A percentile compares a stretch with the other conserved stretches of the same genome.
These are phyloP conservation scores for Apostichopus californicus DNA, from an alignment of 35 echinoderm and acorn worm species.

Conservation along the genomic window DNA sequence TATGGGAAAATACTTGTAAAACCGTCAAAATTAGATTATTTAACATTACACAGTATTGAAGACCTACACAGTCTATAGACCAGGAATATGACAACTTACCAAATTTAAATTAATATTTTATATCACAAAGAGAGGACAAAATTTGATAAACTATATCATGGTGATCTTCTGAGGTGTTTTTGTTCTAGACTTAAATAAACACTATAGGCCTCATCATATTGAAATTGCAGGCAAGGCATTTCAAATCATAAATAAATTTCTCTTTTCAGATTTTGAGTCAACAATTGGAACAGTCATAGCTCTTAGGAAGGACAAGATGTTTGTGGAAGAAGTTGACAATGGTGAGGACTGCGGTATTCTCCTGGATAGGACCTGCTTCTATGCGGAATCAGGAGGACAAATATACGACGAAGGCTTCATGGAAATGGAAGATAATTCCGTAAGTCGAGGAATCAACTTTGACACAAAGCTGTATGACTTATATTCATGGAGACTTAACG, in stretches of 20 bases:
- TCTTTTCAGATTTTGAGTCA: slow-evolving; percentile 69
- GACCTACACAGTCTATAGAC: too few species aligned
- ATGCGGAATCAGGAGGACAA: slow-evolving; percentile 94
- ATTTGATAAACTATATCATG: not conserved
- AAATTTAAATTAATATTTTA: too few species aligned
- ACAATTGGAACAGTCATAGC: slow-evolving; percentile 86
- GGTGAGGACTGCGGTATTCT: slow-evolving; percentile 95
- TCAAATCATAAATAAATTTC: not conserved
- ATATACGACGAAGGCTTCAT: slow-evolving; percentile 96
- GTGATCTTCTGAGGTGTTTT: not conserved
- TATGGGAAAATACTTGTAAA: too few species aligned
- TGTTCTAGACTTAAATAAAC: not conserved
- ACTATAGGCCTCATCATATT: too few species aligned
- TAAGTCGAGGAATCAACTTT: slow-evolving; percentile 47
- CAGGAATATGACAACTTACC: too few species aligned
- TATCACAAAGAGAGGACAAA: too few species aligned
- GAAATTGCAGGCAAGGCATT: not conserved
- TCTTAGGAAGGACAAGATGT: slow-evolving; percentile 87
- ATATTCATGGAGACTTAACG: too few species aligned
- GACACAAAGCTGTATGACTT: not conserved
- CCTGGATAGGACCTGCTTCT: slow-evolving; percentile 83
- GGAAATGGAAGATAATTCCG: slow-evolving; percentile 87
- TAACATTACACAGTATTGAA: too few species aligned
- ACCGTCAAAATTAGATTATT: too few species aligned
- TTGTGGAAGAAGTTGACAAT: slow-evolving; percentile 86